Evolutionary conservation across 2,888 invertebrate genomes (phyloP).

Genomic region (Lycaena phlaeas): DNA sequence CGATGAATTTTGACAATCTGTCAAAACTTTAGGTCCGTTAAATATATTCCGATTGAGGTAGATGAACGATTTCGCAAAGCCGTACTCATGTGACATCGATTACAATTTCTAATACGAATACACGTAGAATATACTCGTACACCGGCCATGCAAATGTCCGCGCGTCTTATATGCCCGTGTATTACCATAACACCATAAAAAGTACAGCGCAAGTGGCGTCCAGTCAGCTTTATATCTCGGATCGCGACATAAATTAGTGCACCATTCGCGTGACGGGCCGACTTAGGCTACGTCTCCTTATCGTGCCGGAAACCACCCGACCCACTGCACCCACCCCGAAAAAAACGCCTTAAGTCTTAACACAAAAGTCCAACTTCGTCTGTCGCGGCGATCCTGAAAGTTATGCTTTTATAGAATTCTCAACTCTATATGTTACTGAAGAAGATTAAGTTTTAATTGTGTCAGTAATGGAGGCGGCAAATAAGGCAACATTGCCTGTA

Average conservation of each 20-base stretch:
- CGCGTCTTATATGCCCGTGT: conserved; percentile 28
- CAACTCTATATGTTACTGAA: conserved; percentile 38
- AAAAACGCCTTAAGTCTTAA: conserved; percentile 23
- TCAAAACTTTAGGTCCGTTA: no score
- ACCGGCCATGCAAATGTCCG: conserved; percentile 27
- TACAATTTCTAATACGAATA: no score
- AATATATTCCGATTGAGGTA: no score
- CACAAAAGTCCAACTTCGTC: conserved; percentile 41
- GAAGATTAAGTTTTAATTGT: conserved; percentile 34
- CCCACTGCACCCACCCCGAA: conserved; percentile 19
- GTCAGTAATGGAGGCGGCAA: conserved; percentile 41
- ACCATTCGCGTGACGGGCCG: conserved; percentile 67
- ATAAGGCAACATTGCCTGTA: conserved; percentile 66
- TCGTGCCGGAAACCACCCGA: conserved; percentile 58
- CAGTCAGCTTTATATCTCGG: conserved; percentile 53
- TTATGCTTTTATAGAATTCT: conserved; percentile 27
- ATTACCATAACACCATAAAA: conserved; percentile 53
- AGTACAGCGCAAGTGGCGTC: conserved; percentile 28
- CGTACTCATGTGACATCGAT: no score
- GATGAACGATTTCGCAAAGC: no score
- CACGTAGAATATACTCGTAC: conserved; percentile 21
- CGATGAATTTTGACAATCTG: no score
- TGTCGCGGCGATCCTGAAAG: conserved; percentile 26
- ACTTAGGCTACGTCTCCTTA: conserved; percentile 65
- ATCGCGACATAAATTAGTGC: conserved; percentile 71